phyloP scores from a whole-genome alignment of 2,797 vertebrate genomes.

The Alcedo atthis region DNA sequence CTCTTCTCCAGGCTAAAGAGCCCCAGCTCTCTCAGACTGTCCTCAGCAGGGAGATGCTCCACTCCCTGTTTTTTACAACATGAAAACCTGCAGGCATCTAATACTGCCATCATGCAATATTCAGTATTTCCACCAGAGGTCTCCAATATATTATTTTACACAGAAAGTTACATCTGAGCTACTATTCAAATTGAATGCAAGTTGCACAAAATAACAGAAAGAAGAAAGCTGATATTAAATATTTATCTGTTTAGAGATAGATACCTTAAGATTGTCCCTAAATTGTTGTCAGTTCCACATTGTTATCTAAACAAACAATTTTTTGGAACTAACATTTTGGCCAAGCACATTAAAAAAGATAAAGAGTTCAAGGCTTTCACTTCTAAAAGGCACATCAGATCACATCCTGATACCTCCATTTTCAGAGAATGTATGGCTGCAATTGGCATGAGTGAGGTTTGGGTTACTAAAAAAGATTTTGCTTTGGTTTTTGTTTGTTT shows the following conservation, averaged over 20 bases:
- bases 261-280: not conserved
- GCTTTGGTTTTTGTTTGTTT: not conserved
- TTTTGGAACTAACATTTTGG: not conserved
- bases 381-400: not conserved
- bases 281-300: not conserved
- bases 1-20: no score
- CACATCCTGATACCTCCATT: not conserved
- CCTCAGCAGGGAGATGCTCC: no score
- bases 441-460: not conserved
- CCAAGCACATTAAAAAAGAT: not conserved
- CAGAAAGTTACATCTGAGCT: not conserved
- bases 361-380: not conserved
- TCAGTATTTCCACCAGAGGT: conserved; percentile 76
- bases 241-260: not conserved
- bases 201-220: not conserved
- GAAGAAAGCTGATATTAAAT: not conserved
- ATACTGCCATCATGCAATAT: conserved; percentile 23
- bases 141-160: conserved; percentile 66
- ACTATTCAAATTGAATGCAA: not conserved
- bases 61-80: not conserved
- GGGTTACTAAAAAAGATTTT: not conserved
- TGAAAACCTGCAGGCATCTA: not conserved
- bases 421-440: not conserved
- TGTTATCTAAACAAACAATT: not conserved
- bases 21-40: no score